Percentiles rank a stretch among this genome's conserved stretches.
These are phyloP conservation scores for Micromesistius poutassou DNA, from an alignment of 2,797 vertebrate genomes.

Conservation along the genomic window DNA sequence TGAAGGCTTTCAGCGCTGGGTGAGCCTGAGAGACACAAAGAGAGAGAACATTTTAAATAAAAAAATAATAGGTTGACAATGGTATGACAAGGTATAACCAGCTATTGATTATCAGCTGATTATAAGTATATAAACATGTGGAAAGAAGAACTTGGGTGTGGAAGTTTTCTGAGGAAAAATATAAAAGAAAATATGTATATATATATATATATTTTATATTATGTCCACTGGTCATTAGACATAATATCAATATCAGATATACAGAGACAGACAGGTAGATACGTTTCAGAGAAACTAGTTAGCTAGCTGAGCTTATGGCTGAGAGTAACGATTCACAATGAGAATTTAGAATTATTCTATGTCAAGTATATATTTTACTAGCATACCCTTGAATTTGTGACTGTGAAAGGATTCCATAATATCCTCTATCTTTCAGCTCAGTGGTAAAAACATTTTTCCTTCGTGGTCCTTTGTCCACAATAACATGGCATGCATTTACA, in stretches of 20 bases:
- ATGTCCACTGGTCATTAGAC: neutral
- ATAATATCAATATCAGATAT: neutral
- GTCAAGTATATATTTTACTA: neutral
- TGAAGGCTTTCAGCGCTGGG: slow-evolving; percentile 89
- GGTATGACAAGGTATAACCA: neutral
- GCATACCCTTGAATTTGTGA: neutral
- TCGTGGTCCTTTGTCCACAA: slow-evolving; percentile 20
- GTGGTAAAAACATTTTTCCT: neutral
- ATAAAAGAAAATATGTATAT: neutral
- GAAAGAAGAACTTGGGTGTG: neutral
- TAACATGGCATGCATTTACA: slow-evolving; percentile 22
- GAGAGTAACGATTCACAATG: neutral
- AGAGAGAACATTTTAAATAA: neutral
- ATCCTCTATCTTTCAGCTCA: neutral
- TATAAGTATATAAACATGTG: neutral
- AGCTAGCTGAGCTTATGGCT: neutral
- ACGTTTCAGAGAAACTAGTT: neutral
- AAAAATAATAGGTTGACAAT: neutral
- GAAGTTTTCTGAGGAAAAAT: neutral
- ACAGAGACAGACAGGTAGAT: neutral
- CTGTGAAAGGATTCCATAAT: neutral
- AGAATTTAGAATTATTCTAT: neutral
- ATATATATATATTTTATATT: neutral
- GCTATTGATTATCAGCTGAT: neutral
- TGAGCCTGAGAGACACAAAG: slow-evolving; percentile 74